A percentile compares a stretch with the other conserved stretches of the same genome.
Evolutionary conservation across 2,797 vertebrate genomes (phyloP).

Genomic region (Caiman crocodilus): DNA sequence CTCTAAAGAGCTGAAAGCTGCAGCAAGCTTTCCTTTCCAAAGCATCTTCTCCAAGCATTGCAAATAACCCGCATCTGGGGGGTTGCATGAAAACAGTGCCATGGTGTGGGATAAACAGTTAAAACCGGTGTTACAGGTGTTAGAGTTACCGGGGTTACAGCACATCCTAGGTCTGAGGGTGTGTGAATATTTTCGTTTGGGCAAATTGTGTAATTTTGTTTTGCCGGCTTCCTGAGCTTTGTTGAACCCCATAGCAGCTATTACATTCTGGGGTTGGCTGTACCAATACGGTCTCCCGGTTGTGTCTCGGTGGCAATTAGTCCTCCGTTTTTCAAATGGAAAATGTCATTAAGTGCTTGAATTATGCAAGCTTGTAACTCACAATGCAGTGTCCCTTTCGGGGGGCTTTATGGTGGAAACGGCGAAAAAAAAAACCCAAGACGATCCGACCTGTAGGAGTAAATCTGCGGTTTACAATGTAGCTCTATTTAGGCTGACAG

Average conservation of each 20-base stretch:
- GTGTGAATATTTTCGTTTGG: neutral
- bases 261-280: slow-evolving; percentile 55
- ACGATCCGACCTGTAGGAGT: slow-evolving; percentile 76
- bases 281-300: slow-evolving; percentile 50
- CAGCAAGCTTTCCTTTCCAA: neutral
- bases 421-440: slow-evolving; percentile 77
- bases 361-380: slow-evolving; percentile 71
- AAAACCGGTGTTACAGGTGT: neutral
- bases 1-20: neutral
- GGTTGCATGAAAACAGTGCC: neutral
- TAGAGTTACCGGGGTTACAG: neutral
- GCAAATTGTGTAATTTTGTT: neutral
- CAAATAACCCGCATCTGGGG: neutral
- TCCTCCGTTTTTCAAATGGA: slow-evolving; percentile 61
- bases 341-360: slow-evolving; percentile 75
- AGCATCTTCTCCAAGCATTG: neutral
- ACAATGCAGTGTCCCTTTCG: slow-evolving; percentile 74
- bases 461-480: slow-evolving; percentile 83
- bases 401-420: slow-evolving; percentile 80
- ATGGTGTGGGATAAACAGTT: neutral
- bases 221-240: neutral
- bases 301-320: slow-evolving; percentile 65
- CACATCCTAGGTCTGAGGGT: neutral
- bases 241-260: neutral
- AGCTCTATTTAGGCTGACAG: slow-evolving; percentile 87